A percentile compares a stretch with the other conserved stretches of the same genome.
Evolutionary conservation across 1,140 invertebrate species (phyloP).

Genomic region (Hestina assimilis): DNA sequence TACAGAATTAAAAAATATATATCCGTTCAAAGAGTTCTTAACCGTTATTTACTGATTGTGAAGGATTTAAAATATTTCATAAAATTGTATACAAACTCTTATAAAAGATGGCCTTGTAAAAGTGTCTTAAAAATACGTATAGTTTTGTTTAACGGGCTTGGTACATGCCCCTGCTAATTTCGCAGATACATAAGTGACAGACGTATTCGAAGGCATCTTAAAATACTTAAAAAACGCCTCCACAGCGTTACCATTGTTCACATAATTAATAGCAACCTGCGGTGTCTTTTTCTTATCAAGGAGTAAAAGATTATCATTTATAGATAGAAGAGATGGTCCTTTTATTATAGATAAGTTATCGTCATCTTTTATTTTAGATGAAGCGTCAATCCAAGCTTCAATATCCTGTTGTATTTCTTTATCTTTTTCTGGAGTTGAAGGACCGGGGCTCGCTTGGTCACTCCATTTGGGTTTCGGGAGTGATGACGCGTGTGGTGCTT

Average conservation of each 20-base stretch:
- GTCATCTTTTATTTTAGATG: not conserved
- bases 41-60: too few relatives aligned
- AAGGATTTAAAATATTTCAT: too few relatives aligned
- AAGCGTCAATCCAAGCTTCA: constrained; percentile 26
- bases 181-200: constrained; percentile 8
- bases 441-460: not conserved
- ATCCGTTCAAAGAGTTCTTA: too few relatives aligned
- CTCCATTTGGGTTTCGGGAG: constrained; percentile 18
- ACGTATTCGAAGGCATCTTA: not conserved
- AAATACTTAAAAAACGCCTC: constrained; percentile 34
- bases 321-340: not conserved
- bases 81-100: too few relatives aligned
- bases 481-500: constrained; percentile 12
- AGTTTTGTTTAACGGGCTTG: constrained; percentile 3
- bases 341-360: not conserved
- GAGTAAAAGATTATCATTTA: not conserved
- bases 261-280: not conserved
- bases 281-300: constrained; percentile 2
- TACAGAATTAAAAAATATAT: too few relatives aligned
- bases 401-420: constrained; percentile 15
- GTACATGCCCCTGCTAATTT: constrained; percentile 15
- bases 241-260: constrained; percentile 8
- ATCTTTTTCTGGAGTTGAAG: constrained; percentile 15
- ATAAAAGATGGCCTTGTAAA: too few relatives aligned
- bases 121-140: constrained; percentile 19